phyloP scores from a whole-genome alignment of 2,888 invertebrate species.

The Drosophila conformis region DNA sequence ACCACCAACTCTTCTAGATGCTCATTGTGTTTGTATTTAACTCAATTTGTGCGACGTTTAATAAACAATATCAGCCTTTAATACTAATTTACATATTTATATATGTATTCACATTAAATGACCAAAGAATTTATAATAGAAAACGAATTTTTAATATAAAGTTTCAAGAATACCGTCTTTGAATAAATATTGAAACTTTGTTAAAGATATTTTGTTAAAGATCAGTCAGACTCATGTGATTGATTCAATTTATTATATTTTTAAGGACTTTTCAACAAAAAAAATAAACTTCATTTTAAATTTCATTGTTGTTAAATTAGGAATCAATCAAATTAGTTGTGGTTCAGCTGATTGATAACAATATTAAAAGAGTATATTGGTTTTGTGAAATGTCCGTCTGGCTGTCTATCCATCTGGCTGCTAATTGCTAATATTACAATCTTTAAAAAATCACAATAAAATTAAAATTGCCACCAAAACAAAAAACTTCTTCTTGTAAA shows the following conservation, averaged over 20 bases:
- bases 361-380: neutral
- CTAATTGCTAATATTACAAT: too few species aligned
- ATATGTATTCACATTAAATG: neutral
- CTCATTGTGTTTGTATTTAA: conserved; percentile 51
- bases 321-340: too few species aligned
- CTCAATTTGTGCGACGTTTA: conserved; percentile 60
- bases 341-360: neutral
- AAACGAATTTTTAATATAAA: neutral
- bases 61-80: conserved; percentile 7
- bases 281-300: neutral
- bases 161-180: neutral
- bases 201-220: neutral
- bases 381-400: too few species aligned
- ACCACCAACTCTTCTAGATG: conserved; percentile 19
- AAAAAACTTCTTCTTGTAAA: neutral
- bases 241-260: neutral
- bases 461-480: neutral
- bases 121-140: neutral
- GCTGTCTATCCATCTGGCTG: too few species aligned
- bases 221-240: neutral
- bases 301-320: neutral
- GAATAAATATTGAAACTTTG: neutral
- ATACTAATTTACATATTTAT: neutral
- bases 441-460: neutral
- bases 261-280: neutral